Base-by-base conservation (phyloP, 1,140 invertebrate genomes). In the Venustaconcha ellipsiformis region DNA sequence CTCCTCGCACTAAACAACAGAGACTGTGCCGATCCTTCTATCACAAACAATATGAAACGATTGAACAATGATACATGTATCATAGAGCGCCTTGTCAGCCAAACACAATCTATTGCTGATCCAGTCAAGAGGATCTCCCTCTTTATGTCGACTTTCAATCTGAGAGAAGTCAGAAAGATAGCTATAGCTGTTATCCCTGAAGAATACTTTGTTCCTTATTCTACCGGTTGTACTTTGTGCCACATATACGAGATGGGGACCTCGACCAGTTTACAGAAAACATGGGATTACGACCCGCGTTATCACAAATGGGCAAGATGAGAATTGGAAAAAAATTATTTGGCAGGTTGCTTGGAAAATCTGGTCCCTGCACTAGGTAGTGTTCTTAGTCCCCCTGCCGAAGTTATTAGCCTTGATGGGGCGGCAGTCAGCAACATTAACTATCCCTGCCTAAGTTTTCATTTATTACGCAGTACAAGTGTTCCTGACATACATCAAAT, bases 141-240 rank as follows among this genome's bases (percentile, higher is more conserved):
- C 20, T 13, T 20, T 30, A 2, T 70, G 37, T 70, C n/a, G 17
- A 70, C 20, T 60, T 15, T 57, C n/a, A 70, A n/a, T 37, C 17
- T 13, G 62, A 11, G 18, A 72, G 26, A 37, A 14, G n/a, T 18
- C 63, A 18, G 68, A 56, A 23, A 18, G 67, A 26, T 70, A 74
- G 37, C 66, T 62, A 23, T 6, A 69, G 65, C n/a, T 72, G 58
- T 57, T 56, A 48, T 62, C 70, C 14, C 57, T 78, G 37, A 62
- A 75, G 58, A 64, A 76, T 2, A 57, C 23, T 37, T 20, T 77
- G 73, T 63, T 23, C 30, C n/a, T 55, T 76, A 14, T 76, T 76
- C 48, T 78, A 48, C 12, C 57, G 48, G 13, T 57, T 76, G 57
- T 78, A 72, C 60, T 63, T 78, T 13, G 68, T 71, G 18, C 69